Evolutionary conservation across 2,888 invertebrate genomes (phyloP), one percentile per base, ranked within the genome.

Genomic region (Chelonus formosanus): DNA sequence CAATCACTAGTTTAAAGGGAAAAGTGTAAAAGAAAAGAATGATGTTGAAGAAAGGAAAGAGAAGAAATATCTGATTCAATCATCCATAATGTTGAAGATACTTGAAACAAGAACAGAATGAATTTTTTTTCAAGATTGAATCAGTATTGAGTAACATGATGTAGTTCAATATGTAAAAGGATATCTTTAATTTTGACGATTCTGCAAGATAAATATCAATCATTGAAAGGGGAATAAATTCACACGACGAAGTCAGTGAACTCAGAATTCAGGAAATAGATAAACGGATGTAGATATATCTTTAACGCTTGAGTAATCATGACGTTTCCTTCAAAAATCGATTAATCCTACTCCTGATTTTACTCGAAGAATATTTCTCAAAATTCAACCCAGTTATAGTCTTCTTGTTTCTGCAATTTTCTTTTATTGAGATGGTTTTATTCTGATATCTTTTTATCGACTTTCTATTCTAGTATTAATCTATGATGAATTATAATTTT

Each of bases 11-110:
- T 34, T 10, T 47, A 35, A 31, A 40, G 48, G 36, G 4, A 40
- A 59, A 10, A 48, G 50, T 48, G 4, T 20, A 35, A 50, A 20
- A 32, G 6, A 40, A 40, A 32, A 36, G 5, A 40, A 40, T 10
- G 48, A 20, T 7, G 20, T 20, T 1, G 20, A 20, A 20, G 20
- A 20, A 20, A 20, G 20, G 20, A 20, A 20, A 20, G 20, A 7
- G 31, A 59, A 48, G 47, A 32, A 58, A 35, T 58, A 50, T 59
- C 48, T 48, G 59, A 59, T 59, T 50, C 48, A 40, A 59, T 59
- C 59, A 48, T 40, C 48, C 45, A 35, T 48, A 47, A 59, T 36
- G 8, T 7, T 31, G 52, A 7, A 32, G 52, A 32, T 6, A 31
- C 31, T 8, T 8, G 8, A 52, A 8, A 52, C 5, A 32, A 32